phyloP scores from a whole-genome alignment of 2,113 vertebrate species.

The Aptenodytes patagonicus region DNA sequence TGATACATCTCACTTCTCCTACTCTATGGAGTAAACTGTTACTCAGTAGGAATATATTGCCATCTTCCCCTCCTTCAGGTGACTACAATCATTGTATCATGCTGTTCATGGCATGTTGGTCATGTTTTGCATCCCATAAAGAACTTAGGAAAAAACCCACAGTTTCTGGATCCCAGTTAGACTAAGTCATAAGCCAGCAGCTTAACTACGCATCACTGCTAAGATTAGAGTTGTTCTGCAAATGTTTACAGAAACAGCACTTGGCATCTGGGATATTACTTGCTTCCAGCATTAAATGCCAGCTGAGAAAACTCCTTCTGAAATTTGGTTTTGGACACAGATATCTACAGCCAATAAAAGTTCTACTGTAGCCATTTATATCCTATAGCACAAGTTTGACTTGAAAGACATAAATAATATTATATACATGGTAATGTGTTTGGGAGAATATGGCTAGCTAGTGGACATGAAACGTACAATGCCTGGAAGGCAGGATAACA shows the following conservation, averaged over 20 bases:
- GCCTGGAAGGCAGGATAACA: background rate
- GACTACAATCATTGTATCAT: background rate
- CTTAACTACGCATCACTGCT: background rate
- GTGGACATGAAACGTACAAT: background rate
- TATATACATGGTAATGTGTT: background rate
- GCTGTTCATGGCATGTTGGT: background rate
- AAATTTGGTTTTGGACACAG: background rate
- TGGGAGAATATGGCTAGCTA: background rate
- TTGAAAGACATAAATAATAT: background rate
- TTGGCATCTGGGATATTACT: background rate
- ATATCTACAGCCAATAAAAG: background rate
- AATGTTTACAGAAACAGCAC: background rate
- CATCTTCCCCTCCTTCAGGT: background rate
- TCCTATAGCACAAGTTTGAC: background rate
- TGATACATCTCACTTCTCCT: background rate
- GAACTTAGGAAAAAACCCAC: background rate
- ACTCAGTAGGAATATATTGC: background rate
- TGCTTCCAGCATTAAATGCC: background rate
- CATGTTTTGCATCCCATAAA: background rate
- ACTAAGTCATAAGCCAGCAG: background rate
- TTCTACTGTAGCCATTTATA: background rate
- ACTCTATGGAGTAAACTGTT: background rate
- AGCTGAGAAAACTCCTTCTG: background rate
- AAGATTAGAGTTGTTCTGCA: background rate
- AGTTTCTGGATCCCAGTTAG: background rate